Evolutionary conservation across 2,797 vertebrate genomes (phyloP).

Genomic region (Crocodylus rhombifer): DNA sequence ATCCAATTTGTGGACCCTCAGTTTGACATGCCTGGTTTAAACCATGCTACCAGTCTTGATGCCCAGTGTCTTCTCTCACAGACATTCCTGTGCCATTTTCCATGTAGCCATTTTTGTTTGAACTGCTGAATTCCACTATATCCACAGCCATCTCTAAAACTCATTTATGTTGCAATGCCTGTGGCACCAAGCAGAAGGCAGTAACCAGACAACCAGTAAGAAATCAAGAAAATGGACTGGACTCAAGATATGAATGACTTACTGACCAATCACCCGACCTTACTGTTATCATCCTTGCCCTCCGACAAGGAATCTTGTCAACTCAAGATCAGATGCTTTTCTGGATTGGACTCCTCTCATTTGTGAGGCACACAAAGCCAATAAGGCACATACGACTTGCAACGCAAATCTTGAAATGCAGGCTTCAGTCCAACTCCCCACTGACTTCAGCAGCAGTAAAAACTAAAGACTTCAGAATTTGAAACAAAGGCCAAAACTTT

Average conservation of each 20-base stretch:
- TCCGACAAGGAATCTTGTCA: neutral
- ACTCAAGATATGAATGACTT: accelerated
- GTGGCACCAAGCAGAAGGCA: neutral
- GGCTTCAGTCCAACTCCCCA: neutral
- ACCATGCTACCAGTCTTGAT: accelerated
- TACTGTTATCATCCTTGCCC: neutral
- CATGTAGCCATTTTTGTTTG: neutral
- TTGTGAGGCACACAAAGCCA: neutral
- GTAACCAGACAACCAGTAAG: neutral
- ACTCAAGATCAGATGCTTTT: neutral
- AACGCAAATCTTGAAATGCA: neutral
- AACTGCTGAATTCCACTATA: neutral
- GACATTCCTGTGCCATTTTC: neutral
- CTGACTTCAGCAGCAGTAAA: neutral
- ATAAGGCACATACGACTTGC: neutral
- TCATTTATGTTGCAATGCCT: accelerated
- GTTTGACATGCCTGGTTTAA: neutral
- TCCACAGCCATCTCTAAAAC: neutral
- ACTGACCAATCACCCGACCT: neutral
- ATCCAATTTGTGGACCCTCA: neutral
- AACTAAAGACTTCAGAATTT: neutral
- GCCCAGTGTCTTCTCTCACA: neutral
- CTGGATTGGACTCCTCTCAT: neutral
- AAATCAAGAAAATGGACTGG: neutral
- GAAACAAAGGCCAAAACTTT: neutral